phyloP scores from a whole-genome alignment of 2,888 invertebrate genomes.

The Odontocerum albicorne region DNA sequence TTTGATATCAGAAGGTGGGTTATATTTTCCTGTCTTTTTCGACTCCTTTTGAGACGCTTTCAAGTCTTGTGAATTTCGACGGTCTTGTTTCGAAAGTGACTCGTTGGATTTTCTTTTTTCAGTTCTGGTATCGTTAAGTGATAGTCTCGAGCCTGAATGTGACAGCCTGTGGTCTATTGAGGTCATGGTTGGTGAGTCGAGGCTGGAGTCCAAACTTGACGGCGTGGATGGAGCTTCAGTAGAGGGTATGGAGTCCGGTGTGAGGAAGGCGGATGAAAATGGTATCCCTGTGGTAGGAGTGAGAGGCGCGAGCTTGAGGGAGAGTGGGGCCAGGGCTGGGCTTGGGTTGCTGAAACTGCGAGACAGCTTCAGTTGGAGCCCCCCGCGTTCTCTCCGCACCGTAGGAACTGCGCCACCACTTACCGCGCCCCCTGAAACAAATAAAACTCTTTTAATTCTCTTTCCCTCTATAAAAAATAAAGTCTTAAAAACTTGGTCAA shows the following conservation, averaged over 20 bases:
- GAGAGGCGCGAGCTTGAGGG: conserved; percentile 6
- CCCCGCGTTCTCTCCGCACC: conserved; percentile 27
- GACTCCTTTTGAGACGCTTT: not conserved
- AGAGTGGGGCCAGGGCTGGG: conserved; percentile 15
- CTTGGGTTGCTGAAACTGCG: conserved; percentile 33
- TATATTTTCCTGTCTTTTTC: not conserved
- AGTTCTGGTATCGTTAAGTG: conserved; percentile 12
- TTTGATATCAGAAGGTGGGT: conserved; percentile 1
- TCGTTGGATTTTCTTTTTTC: conserved; percentile 2
- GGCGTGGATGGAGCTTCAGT: too few relatives aligned
- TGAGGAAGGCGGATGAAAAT: not conserved
- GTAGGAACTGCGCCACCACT: conserved; percentile 26
- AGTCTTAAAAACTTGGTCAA: too few relatives aligned
- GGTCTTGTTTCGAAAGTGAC: not conserved
- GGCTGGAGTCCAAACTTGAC: too few relatives aligned
- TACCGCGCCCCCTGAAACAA: conserved; percentile 28
- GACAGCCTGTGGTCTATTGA: conserved; percentile 16
- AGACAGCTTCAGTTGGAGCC: conserved; percentile 29
- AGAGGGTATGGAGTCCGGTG: not conserved
- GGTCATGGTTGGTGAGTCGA: too few relatives aligned
- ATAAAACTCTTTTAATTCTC: too few relatives aligned
- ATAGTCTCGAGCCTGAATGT: conserved; percentile 7
- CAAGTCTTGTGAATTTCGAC: conserved; percentile 2
- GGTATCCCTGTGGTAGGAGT: not conserved
- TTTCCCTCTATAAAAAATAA: too few relatives aligned